Percentiles rank a stretch among this genome's conserved stretches.
Conservation (phyloP, 2,797 vertebrate species). For the Neomorphus geoffroyi region DNA sequence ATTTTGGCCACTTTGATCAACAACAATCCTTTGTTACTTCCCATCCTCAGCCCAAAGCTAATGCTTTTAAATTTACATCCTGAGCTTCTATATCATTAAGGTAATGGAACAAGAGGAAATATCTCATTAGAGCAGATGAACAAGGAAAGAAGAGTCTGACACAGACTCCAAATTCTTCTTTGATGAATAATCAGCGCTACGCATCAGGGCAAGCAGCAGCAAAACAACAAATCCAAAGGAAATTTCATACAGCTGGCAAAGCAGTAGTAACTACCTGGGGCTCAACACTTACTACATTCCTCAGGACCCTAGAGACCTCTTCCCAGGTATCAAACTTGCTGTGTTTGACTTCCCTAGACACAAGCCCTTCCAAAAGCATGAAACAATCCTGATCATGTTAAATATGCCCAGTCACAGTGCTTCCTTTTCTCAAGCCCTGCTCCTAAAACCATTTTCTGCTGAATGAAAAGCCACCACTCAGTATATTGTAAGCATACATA, state of each 20-base stretch:
- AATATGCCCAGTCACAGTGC: not conserved
- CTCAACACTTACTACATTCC: not conserved
- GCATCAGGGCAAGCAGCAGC: not conserved
- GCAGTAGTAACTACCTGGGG: not conserved
- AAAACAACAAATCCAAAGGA: not conserved
- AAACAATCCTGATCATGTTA: not conserved
- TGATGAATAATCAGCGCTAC: not conserved
- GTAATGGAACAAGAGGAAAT: slow-evolving; percentile 12
- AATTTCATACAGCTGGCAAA: not conserved
- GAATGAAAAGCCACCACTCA: not conserved
- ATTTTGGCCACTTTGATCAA: not conserved
- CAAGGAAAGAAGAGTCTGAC: not conserved
- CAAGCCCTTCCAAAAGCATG: not conserved
- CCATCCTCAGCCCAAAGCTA: not conserved
- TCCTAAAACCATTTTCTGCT: not conserved
- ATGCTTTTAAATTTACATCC: not conserved
- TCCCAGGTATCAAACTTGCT: not conserved
- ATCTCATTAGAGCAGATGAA: slow-evolving; percentile 12
- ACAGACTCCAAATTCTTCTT: not conserved
- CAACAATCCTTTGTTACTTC: not conserved
- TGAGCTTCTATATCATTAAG: not conserved
- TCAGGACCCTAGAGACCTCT: not conserved
- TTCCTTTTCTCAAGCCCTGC: not conserved
- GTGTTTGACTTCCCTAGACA: not conserved
- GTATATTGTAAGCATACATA: not conserved